phyloP scores from a whole-genome alignment of 2,113 vertebrate species.

The Laticauda colubrina region DNA sequence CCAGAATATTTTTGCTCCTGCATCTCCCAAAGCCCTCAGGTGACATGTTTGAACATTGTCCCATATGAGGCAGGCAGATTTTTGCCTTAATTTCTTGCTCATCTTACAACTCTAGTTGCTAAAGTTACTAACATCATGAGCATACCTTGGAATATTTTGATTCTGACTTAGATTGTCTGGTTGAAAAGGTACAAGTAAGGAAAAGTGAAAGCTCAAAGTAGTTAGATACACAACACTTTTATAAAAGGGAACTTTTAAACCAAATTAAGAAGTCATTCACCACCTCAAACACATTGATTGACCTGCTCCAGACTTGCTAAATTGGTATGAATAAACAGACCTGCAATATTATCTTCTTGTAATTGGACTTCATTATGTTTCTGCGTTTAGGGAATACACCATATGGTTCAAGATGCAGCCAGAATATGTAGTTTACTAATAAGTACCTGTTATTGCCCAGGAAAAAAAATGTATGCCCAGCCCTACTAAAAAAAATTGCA shows the following conservation, averaged over 20 bases:
- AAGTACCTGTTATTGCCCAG: background rate
- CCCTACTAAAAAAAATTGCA: conserved; percentile 24
- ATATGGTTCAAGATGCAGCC: conserved; percentile 15
- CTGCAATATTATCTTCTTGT: background rate
- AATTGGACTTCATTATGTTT: background rate
- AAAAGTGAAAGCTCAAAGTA: background rate
- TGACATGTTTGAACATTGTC: background rate
- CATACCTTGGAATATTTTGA: background rate
- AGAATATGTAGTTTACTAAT: conserved; percentile 5
- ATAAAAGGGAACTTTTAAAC: conserved; percentile 24
- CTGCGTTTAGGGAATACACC: background rate
- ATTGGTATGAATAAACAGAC: background rate
- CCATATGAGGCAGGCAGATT: background rate
- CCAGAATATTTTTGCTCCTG: background rate
- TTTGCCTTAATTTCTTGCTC: conserved; percentile 12
- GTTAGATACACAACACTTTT: conserved; percentile 6
- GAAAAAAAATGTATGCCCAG: conserved; percentile 14
- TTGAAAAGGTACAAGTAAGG: background rate
- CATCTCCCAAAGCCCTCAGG: background rate
- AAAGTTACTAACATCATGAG: background rate
- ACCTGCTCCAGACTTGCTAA: background rate
- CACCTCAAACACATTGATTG: background rate
- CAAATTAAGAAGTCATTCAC: conserved; percentile 7
- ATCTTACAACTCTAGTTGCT: background rate
- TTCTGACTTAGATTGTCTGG: conserved; percentile 4